phyloP scores from a whole-genome alignment of 1,140 invertebrate genomes.

The Heterodera carotae region DNA sequence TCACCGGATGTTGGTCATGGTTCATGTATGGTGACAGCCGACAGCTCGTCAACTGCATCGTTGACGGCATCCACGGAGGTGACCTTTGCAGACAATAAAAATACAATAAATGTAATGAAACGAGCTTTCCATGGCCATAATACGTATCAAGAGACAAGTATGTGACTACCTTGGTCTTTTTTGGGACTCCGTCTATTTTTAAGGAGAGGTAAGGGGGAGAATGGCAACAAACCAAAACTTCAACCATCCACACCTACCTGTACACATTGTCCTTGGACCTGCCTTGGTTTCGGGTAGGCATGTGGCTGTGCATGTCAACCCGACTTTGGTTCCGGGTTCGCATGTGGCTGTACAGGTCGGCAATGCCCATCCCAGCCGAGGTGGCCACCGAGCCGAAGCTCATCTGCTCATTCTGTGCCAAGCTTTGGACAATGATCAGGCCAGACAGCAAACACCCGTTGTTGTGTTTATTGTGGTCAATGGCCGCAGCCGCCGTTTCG shows the following conservation, averaged over 20 bases:
- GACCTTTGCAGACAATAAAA: slow-evolving; percentile 31
- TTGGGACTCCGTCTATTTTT: too few relatives aligned
- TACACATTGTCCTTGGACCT: slow-evolving; percentile 29
- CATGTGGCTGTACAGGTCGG: slow-evolving; percentile 10
- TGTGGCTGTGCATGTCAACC: slow-evolving; percentile 3
- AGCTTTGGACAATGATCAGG: slow-evolving; percentile 22
- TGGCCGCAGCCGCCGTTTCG: background rate
- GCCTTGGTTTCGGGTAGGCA: slow-evolving; percentile 12
- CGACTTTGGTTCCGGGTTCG: slow-evolving; percentile 14
- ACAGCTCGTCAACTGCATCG: slow-evolving; percentile 38
- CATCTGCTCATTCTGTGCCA: slow-evolving; percentile 5
- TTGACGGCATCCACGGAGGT: slow-evolving; percentile 37
- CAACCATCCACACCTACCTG: background rate
- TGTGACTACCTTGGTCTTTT: too few relatives aligned
- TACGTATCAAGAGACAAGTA: too few relatives aligned
- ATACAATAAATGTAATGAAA: background rate
- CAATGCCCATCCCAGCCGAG: slow-evolving; percentile 3
- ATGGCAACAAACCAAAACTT: too few relatives aligned
- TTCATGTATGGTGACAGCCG: slow-evolving; percentile 38
- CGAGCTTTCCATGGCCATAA: too few relatives aligned
- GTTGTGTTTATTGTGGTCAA: too few relatives aligned
- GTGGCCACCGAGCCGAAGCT: slow-evolving; percentile 8
- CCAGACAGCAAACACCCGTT: slow-evolving; percentile 19
- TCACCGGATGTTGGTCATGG: slow-evolving; percentile 32
- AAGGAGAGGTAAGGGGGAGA: too few relatives aligned